Evolutionary conservation across 1,140 invertebrate species (phyloP).

Genomic region (Drosophila triauraria): DNA sequence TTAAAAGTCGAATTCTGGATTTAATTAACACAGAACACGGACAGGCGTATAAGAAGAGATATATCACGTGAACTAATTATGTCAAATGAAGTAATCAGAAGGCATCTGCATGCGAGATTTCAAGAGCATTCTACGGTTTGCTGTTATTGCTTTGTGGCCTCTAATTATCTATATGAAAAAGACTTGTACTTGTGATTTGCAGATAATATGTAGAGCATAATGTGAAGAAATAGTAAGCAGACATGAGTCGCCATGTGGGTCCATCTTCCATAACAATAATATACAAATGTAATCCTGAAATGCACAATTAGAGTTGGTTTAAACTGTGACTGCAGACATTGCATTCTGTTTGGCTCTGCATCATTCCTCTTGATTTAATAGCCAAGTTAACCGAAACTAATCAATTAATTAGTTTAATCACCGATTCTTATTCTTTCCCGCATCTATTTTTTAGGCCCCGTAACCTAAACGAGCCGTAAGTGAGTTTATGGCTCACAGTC

Average conservation of each 20-base stretch:
- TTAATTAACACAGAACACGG: conserved; percentile 62
- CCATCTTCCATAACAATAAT: too few species aligned
- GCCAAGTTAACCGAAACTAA: background rate
- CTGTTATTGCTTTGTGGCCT: background rate
- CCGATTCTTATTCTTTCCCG: conserved; percentile 6
- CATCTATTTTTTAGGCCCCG: conserved; percentile 10
- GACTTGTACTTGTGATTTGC: too few species aligned
- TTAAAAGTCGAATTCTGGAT: conserved; percentile 60
- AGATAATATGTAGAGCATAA: too few species aligned
- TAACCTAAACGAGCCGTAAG: conserved; percentile 31
- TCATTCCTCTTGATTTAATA: background rate
- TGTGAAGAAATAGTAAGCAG: too few species aligned
- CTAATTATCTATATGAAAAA: background rate
- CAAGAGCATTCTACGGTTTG: background rate
- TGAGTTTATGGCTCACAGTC: conserved; percentile 39
- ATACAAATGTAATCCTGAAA: too few species aligned
- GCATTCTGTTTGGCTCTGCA: background rate
- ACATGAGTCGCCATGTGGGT: too few species aligned
- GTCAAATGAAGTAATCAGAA: conserved; percentile 10
- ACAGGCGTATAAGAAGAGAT: background rate
- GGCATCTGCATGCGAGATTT: background rate
- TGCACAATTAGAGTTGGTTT: too few species aligned
- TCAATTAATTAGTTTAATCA: conserved; percentile 16
- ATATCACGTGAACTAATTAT: conserved; percentile 27
- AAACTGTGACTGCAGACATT: too few species aligned